Conservation (phyloP, 2,113 vertebrate species). For the Stictonetta naevosa region DNA sequence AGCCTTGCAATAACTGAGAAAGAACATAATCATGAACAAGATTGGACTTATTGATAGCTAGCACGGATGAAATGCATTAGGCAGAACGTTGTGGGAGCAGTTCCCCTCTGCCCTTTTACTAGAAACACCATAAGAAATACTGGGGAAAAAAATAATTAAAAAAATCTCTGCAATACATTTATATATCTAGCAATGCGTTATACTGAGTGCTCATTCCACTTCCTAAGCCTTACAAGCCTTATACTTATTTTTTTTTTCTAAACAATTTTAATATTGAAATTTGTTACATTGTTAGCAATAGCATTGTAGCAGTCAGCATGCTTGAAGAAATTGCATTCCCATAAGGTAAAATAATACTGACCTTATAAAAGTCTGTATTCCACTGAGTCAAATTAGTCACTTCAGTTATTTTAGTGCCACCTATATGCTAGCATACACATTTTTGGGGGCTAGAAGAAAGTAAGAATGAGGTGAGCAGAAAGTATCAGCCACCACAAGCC, state of each 20-base stretch:
- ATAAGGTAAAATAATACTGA: not conserved
- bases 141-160: not conserved
- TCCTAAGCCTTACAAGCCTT: not conserved
- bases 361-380: not conserved
- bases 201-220: not conserved
- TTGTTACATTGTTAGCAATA: not conserved
- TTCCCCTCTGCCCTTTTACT: not conserved
- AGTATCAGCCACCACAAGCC: not conserved
- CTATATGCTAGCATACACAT: not conserved
- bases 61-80: not conserved
- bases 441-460: not conserved
- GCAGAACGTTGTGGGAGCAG: not conserved
- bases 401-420: not conserved
- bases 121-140: not conserved
- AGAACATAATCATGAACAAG: not conserved
- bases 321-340: constrained; percentile 35
- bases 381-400: not conserved
- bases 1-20: not conserved
- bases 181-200: not conserved
- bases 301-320: not conserved
- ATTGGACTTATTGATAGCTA: not conserved
- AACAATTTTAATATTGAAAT: constrained; percentile 18
- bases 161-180: not conserved
- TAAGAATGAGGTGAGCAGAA: not conserved
- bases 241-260: not conserved